phyloP scores from a whole-genome alignment of 2,888 invertebrate genomes.

The Mellilla xanthometata region DNA sequence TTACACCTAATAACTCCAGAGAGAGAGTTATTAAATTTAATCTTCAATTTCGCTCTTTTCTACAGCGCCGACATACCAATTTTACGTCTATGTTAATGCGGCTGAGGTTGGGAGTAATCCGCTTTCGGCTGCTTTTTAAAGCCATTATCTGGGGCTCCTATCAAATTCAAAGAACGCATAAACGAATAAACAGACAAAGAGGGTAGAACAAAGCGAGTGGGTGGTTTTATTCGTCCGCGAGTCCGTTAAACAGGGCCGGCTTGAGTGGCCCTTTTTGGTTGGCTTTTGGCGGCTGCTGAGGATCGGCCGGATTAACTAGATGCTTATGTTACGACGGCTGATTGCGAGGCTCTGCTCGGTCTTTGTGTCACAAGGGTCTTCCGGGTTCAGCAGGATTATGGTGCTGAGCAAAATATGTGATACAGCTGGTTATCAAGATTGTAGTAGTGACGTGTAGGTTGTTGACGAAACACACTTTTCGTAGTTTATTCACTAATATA shows the following conservation, averaged over 20 bases:
- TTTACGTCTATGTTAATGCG: conserved; percentile 21
- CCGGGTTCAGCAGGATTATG: background rate
- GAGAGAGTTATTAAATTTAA: background rate
- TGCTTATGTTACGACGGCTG: conserved; percentile 18
- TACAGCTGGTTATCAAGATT: no score
- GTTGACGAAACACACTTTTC: no score
- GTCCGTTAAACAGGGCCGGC: conserved; percentile 19
- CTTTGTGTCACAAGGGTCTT: background rate
- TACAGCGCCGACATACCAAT: conserved; percentile 11
- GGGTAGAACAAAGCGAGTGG: conserved; percentile 24
- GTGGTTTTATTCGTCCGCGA: conserved; percentile 21
- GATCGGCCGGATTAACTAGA: conserved; percentile 15
- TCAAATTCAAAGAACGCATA: conserved; percentile 43
- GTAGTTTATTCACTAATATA: no score
- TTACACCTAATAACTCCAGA: background rate
- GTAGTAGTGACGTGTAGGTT: no score
- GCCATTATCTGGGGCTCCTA: conserved; percentile 45
- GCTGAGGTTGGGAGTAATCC: conserved; percentile 33
- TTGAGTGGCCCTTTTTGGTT: conserved; percentile 21
- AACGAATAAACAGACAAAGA: conserved; percentile 41
- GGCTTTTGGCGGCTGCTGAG: conserved; percentile 20
- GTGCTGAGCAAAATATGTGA: no score
- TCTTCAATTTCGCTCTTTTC: conserved; percentile 5
- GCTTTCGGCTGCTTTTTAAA: conserved; percentile 44
- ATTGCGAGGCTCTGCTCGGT: conserved; percentile 1